Evolutionary conservation across 2,797 vertebrate species (phyloP), one percentile per base, ranked within the genome.

Genomic region (Calcarius lapponicus): DNA sequence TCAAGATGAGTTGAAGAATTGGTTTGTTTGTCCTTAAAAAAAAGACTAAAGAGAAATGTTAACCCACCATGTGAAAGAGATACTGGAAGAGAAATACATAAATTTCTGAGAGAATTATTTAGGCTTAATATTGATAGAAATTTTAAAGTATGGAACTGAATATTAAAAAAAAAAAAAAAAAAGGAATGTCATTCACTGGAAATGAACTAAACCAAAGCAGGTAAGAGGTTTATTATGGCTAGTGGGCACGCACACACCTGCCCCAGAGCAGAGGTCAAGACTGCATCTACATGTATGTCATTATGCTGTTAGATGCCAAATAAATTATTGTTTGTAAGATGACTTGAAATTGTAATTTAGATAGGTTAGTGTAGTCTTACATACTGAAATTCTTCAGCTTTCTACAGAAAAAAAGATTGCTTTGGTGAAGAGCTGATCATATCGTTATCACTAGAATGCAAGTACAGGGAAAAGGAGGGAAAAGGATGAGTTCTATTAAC

Each of bases 261-360:
- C 12, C 31, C 17, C 45, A 85, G 34, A 82, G 16, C 38, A 82
- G 53, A 71, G 13, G 17, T 21, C 7, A 15, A 40, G 32, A 45
- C 13, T 80, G 10, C 29, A 42, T 31, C 16, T 50, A 21, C 20
- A 28, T 0, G 0, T n/a, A 38, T 31, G 21, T 19, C n/a, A 13
- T 65, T 45, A 18, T 13, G 54, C 5, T 38, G 16, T 47, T 45
- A 5, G 34, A 50, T 61, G 17, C 3, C 53, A 69, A 82, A 80
- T n/a, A 83, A 73, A 58, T 50, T 31, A 28, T 80, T 80, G 25
- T 20, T 48, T 16, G 6, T 21, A 51, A 74, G 14, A 11, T 43
- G 7, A 67, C 14, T 56, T 67, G 14, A 79, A 84, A 34, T 32
- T 80, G 9, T 21, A 73, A 86, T 81, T 89, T 47, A 60, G 54